Evolutionary conservation across 2,888 invertebrate species (phyloP).

Genomic region (Tiliacea citrago): DNA sequence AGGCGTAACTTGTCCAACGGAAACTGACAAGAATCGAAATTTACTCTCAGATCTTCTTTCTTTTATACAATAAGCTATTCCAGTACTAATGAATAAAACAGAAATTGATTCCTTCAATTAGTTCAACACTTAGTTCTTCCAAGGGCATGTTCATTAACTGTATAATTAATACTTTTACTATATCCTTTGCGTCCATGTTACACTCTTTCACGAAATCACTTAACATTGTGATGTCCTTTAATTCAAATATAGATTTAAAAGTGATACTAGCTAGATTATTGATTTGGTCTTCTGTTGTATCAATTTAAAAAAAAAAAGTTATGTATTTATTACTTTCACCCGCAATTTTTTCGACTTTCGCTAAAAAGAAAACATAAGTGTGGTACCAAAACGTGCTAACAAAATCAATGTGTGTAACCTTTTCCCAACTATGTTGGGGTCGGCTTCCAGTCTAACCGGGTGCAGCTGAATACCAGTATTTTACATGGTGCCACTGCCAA

Average conservation of each 20-base stretch:
- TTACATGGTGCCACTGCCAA: no score
- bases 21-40: constrained; percentile 11
- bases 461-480: no score
- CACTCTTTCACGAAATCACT: constrained; percentile 77
- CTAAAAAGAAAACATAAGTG: background rate
- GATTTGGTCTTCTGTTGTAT: constrained; percentile 76
- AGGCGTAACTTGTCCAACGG: background rate
- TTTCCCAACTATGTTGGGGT: no score
- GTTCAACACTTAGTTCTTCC: constrained; percentile 85
- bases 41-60: constrained; percentile 11
- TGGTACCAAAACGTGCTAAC: no score
- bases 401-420: no score
- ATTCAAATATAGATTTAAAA: constrained; percentile 87
- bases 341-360: background rate
- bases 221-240: constrained; percentile 74
- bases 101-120: no score
- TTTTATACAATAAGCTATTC: background rate
- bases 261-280: constrained; percentile 79
- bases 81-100: background rate
- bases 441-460: no score
- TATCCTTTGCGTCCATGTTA: constrained; percentile 90
- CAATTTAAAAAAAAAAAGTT: constrained; percentile 78
- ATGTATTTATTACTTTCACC: constrained; percentile 67
- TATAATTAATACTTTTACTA: constrained; percentile 93
- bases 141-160: constrained; percentile 93